Evolutionary conservation across 2,797 vertebrate species (phyloP), one percentile per base, ranked within the genome.

Genomic region (Typhlichthys eigenmanni): DNA sequence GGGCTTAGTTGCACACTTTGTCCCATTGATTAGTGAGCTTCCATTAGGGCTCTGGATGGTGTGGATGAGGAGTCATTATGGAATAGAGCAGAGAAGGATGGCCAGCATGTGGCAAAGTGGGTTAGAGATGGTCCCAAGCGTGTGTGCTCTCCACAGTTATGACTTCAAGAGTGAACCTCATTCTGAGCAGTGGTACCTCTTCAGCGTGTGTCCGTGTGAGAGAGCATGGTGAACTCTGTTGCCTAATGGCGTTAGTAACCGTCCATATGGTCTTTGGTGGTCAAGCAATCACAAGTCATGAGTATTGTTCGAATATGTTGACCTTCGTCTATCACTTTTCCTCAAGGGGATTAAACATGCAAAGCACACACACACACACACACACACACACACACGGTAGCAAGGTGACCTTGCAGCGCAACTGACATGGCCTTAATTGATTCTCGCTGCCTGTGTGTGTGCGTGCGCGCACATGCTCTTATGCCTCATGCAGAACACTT

Each of bases 21-120:
- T 2, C 47, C 53, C 53, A 84, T 83, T 86, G 82, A 87, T 88
- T 75, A 64, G 55, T 34, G n/a, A 75, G 60, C 62, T 71, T 76
- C 78, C 46, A 59, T 78, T 74, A 76, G 58, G 54, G 60, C 60
- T 71, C 68, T 43, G 76, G 74, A 64, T 75, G 79, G 64, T 67
- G 49, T 63, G 43, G 64, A 60, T 38, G 59, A 71, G 60, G 54
- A 76, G 74, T 86, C 82, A 65, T 84, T 84, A 75, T 75, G 70
- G 62, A 77, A 49, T 47, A 49, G 48, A 58, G 69, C 1, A 0
- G 51, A 67, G 24, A 58, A 56, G 16, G 16, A 75, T 63, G 69
- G 68, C 66, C 8, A 5, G 11, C 55, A 65, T 62, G 38, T 14
- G 32, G 63, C 67, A 67, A 82, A 85, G 76, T 84, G 66, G 82